phyloP scores from a whole-genome alignment of 2,888 invertebrate genomes.

The Drosophila atripex region DNA sequence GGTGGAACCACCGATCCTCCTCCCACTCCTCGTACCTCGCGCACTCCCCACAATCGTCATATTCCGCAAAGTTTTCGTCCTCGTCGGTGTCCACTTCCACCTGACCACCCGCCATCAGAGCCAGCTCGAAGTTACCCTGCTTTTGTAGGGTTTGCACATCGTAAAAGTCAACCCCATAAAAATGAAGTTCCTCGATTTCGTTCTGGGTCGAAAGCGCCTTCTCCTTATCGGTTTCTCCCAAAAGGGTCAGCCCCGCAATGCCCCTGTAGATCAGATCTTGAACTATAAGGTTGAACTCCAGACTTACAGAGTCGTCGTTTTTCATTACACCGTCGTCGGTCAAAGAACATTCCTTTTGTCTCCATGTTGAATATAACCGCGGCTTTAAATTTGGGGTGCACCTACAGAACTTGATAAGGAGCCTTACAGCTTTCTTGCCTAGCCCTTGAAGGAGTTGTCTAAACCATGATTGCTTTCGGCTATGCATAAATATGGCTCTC shows the following conservation, averaged over 20 bases:
- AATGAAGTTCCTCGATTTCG: background rate
- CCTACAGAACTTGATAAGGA: slow-evolving; percentile 5
- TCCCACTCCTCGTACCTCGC: slow-evolving; percentile 2
- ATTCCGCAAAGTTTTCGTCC: background rate
- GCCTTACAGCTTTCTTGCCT: background rate
- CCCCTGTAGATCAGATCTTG: background rate
- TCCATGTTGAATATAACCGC: background rate
- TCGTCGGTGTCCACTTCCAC: slow-evolving; percentile 12
- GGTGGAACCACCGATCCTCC: background rate
- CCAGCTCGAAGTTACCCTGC: slow-evolving; percentile 13
- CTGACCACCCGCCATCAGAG: slow-evolving; percentile 9
- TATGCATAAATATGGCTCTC: background rate
- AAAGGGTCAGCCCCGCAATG: background rate
- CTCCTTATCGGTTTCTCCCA: too few species aligned
- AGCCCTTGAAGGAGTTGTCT: background rate
- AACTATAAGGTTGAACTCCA: background rate
- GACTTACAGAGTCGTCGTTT: background rate
- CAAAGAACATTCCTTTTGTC: background rate
- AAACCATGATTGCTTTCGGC: background rate
- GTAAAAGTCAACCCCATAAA: background rate
- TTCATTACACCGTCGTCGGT: background rate
- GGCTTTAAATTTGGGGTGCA: background rate
- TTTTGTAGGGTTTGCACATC: background rate
- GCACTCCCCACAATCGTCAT: slow-evolving; percentile 1
- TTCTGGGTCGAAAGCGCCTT: background rate